These are phyloP conservation scores for Peromyscus californicus DNA, from an alignment of 2,113 vertebrate genomes.

Conservation along the genomic window DNA sequence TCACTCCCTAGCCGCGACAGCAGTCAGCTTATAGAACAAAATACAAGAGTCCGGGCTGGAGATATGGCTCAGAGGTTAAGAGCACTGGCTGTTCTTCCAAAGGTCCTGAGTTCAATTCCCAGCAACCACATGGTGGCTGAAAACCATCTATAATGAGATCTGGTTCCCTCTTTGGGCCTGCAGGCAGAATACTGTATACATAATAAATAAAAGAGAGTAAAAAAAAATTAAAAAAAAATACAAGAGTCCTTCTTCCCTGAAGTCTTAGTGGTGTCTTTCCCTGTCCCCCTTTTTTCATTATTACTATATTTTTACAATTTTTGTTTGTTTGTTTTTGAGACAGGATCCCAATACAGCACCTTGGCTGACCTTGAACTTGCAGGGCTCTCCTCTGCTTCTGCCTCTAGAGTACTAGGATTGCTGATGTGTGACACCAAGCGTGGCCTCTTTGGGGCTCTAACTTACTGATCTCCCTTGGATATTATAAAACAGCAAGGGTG, in stretches of 20 bases:
- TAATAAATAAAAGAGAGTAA: no score
- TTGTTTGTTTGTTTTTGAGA: background rate
- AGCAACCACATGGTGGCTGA: no score
- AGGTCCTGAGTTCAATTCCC: no score
- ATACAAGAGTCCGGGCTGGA: no score
- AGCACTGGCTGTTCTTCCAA: no score
- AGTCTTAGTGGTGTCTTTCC: background rate
- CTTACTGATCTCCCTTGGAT: background rate
- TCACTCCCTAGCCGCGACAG: background rate
- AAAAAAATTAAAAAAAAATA: no score
- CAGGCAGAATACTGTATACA: no score
- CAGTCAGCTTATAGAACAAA: background rate
- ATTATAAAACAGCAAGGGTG: background rate
- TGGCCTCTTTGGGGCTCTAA: background rate
- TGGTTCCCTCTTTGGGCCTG: no score
- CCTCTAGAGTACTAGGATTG: background rate
- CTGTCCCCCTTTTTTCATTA: background rate
- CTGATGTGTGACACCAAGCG: background rate
- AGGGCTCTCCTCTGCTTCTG: background rate
- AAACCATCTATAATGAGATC: no score
- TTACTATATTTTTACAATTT: background rate
- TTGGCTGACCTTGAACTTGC: background rate
- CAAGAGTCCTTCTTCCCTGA: no score
- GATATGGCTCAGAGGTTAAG: no score
- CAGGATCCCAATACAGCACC: background rate